Conservation (phyloP, 2,888 invertebrate genomes). For the Cacoxenus indagator region DNA sequence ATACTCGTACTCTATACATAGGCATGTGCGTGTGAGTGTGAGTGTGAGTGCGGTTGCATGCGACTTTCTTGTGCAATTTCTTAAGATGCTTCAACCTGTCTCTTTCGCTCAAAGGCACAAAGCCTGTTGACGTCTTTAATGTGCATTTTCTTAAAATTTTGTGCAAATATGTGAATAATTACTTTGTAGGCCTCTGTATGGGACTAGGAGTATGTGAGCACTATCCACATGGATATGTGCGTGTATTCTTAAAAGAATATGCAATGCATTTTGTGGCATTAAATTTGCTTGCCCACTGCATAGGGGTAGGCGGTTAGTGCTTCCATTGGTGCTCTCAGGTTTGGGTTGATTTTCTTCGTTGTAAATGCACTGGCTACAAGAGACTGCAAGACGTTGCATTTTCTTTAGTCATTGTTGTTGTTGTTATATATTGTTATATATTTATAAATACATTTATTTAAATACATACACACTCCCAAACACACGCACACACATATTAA, state of each 20-base stretch:
- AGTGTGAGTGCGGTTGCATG: neutral
- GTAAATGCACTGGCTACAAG: neutral
- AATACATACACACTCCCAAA: neutral
- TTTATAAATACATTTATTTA: constrained; percentile 20
- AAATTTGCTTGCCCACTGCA: constrained; percentile 9
- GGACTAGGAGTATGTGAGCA: neutral
- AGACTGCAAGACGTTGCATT: neutral
- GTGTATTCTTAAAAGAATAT: constrained; percentile 6
- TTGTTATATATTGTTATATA: neutral
- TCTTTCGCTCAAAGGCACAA: neutral
- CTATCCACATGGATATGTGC: neutral
- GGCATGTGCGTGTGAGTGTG: neutral
- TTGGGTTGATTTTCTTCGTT: neutral
- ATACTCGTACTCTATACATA: neutral
- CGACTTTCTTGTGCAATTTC: constrained; percentile 18
- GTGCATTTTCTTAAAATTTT: constrained; percentile 64
- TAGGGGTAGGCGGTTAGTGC: neutral
- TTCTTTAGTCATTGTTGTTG: neutral
- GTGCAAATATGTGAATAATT: constrained; percentile 60
- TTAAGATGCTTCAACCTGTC: constrained; percentile 12
- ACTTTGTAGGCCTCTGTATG: constrained; percentile 26
- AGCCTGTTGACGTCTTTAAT: constrained; percentile 18
- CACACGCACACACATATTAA: neutral
- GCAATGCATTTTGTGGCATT: constrained; percentile 21
- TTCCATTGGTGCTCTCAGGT: neutral